phyloP scores from a whole-genome alignment of 2,113 vertebrate species.

The Pachycephala philippinensis region DNA sequence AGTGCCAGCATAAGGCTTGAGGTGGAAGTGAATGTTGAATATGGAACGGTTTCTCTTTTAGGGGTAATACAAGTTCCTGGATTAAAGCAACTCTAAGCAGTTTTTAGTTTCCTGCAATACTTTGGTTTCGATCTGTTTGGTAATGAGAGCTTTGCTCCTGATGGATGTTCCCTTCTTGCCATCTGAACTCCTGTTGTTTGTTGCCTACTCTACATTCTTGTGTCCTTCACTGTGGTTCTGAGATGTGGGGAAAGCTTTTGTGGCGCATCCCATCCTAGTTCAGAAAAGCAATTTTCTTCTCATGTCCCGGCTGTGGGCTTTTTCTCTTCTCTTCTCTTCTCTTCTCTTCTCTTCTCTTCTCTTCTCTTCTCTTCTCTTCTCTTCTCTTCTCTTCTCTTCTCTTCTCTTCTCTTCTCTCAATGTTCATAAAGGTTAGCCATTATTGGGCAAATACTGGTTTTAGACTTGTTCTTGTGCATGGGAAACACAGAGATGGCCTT shows the following conservation, averaged over 20 bases:
- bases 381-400: accelerated
- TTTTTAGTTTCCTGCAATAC: neutral
- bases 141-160: neutral
- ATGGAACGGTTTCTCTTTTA: neutral
- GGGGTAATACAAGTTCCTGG: neutral
- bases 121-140: neutral
- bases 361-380: accelerated
- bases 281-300: neutral
- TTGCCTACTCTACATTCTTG: neutral
- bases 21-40: neutral
- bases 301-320: neutral
- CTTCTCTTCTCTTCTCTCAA: accelerated
- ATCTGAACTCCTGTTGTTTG: neutral
- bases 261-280: neutral
- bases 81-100: neutral
- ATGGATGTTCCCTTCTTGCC: neutral
- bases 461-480: neutral
- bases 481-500: neutral
- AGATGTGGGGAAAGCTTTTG: neutral
- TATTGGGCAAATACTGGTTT: neutral
- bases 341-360: accelerated
- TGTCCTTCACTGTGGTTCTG: accelerated
- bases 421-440: neutral
- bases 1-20: neutral
- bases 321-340: accelerated